A percentile compares a stretch with the other conserved stretches of the same genome.
These are phyloP conservation scores for Drosophila lacteicornis DNA, from an alignment of 1,140 invertebrate genomes.

Conservation along the genomic window DNA sequence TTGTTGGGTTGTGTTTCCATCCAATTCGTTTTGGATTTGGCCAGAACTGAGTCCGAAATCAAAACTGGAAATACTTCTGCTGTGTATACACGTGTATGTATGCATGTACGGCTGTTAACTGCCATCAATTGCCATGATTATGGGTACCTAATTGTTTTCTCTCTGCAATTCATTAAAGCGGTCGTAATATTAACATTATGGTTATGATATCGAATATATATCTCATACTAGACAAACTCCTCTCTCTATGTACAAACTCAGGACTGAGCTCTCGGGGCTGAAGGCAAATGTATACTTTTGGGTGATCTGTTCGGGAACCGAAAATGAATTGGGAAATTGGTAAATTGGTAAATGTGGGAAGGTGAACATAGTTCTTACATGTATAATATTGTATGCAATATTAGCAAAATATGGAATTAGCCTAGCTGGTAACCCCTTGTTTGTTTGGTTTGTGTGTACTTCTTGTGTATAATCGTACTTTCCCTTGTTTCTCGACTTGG, in stretches of 20 bases:
- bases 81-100: slow-evolving; percentile 36
- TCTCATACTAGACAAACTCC: slow-evolving; percentile 36
- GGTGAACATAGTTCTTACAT: slow-evolving; percentile 15
- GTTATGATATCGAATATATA: slow-evolving; percentile 57
- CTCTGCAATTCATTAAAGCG: slow-evolving; percentile 73
- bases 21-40: slow-evolving; percentile 11
- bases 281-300: slow-evolving; percentile 21
- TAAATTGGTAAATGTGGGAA: slow-evolving; percentile 6
- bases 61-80: slow-evolving; percentile 46
- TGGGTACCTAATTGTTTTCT: slow-evolving; percentile 40
- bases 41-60: slow-evolving; percentile 54
- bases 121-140: slow-evolving; percentile 37
- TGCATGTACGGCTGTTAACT: slow-evolving; percentile 53
- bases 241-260: slow-evolving; percentile 60
- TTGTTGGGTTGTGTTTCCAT: slow-evolving; percentile 5
- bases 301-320: not conserved
- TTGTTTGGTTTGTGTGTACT: slow-evolving; percentile 54
- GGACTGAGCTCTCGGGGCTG: slow-evolving; percentile 16
- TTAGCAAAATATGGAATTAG: slow-evolving; percentile 72
- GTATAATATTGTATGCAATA: slow-evolving; percentile 34
- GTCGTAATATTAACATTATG: slow-evolving; percentile 59
- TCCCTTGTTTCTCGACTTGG: slow-evolving; percentile 43
- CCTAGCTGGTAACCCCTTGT: slow-evolving; percentile 40
- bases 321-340: not conserved
- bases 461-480: slow-evolving; percentile 28